Base-by-base conservation (phyloP, 2,113 vertebrate genomes). In the Aix galericulata region DNA sequence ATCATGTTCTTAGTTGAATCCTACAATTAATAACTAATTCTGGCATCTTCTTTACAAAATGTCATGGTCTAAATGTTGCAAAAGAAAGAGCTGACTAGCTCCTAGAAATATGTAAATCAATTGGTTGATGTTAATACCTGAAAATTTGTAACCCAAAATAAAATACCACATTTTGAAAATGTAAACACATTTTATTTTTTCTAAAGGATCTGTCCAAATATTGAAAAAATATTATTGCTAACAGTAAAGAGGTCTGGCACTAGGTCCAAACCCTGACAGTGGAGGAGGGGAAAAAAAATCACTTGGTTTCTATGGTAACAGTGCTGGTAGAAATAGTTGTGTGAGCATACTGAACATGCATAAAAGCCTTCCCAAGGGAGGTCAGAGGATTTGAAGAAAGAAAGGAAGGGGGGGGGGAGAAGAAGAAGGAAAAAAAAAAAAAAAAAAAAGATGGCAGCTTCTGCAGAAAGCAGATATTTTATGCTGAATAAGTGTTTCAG, bases 231-330 rank as follows among this genome's bases (percentile, higher is more conserved):
- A 95, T 95, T 97, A 96, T 93, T 93, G 82, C 62, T 87, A 97
- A 71, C 90, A 94, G 95, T 88, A 83, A 95, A 95, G 92, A 96
- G 94, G 93, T 97, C 96, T 98, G 97, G 97, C 96, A 96, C 81
- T 21, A 71, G 92, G 91, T 97, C 95, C 91, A 97, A 95, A 95
- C 52, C 84, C 94, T 96, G 92, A 92, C 56, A 91, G 93, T 81
- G 84, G 84, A 86, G 91, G 91, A 66, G 62, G 81, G 63, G 55
- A 74, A 36, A 74, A 62, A 74, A 62, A 63, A 64, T 77, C 89
- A 59, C 74, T 69, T n/a, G 86, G 98, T 98, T 98, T 96, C 98
- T 97, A 98, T 98, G 98, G 98, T 48, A 97, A 99, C 97, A 2
- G 86, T 96, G 94, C 95, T 97, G 94, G 97, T 94, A 97, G 96